phyloP scores from a whole-genome alignment of 2,797 vertebrate genomes.

The Hoplostethus mediterraneus region DNA sequence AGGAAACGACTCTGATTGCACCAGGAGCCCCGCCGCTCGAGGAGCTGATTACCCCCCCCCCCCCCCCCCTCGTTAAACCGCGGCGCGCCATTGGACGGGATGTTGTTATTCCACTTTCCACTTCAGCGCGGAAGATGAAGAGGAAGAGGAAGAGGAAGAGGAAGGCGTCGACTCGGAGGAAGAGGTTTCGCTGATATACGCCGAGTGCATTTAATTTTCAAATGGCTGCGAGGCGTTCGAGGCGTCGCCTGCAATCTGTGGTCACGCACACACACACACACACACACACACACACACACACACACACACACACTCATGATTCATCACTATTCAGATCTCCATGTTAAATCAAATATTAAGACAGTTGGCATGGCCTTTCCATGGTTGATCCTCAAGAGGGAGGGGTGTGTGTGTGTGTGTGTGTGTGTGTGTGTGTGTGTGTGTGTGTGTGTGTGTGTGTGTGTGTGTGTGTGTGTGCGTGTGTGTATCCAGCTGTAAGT shows the following conservation, averaged over 20 bases:
- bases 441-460: conserved; percentile 24
- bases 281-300: conserved; percentile 17
- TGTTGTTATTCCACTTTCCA: conserved; percentile 23
- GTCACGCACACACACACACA: conserved; percentile 9
- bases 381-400: conserved; percentile 5
- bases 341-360: not conserved
- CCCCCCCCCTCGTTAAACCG: conserved; percentile 62
- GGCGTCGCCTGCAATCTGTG: not conserved
- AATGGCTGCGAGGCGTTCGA: not conserved
- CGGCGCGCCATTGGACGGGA: not conserved
- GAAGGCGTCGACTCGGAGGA: conserved; percentile 15
- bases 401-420: conserved; percentile 24
- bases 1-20: conserved; percentile 31
- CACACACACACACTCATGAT: conserved; percentile 27
- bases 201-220: not conserved
- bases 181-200: not conserved
- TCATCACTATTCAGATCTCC: conserved; percentile 43
- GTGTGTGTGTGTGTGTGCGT: conserved; percentile 24
- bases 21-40: conserved; percentile 43
- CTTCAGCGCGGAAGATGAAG: not conserved
- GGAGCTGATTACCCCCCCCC: conserved; percentile 61
- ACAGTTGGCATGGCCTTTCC: not conserved
- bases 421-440: conserved; percentile 22
- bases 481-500: conserved; percentile 49
- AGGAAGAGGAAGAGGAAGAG: too few species aligned